These are phyloP conservation scores for Malacoctenus gilli DNA, from an alignment of 2,797 vertebrate genomes.

Conservation along the genomic window DNA sequence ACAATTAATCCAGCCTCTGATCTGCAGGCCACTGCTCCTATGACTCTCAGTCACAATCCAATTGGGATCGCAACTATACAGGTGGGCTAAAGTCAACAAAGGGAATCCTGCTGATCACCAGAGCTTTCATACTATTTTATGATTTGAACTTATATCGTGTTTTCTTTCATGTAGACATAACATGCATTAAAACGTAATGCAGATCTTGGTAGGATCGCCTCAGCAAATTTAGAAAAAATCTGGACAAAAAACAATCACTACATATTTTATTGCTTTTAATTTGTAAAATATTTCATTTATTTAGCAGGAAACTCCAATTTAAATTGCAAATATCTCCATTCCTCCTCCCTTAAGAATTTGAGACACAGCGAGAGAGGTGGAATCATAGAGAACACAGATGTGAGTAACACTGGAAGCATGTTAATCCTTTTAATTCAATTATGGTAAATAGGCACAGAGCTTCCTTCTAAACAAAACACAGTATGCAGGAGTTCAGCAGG, in stretches of 20 bases:
- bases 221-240: too few species aligned
- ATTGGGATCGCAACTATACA: conserved; percentile 56
- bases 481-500: conserved; percentile 72
- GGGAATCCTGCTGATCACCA: conserved; percentile 7
- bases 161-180: too few species aligned
- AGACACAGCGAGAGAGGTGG: conserved; percentile 57
- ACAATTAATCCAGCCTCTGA: conserved; percentile 91
- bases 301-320: conserved; percentile 27
- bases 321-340: conserved; percentile 25
- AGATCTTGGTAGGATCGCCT: too few species aligned
- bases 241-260: too few species aligned
- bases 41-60: conserved; percentile 73
- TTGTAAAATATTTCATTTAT: conserved; percentile 45
- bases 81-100: conserved; percentile 59
- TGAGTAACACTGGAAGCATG: conserved; percentile 77
- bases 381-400: conserved; percentile 76
- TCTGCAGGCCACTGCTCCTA: conserved; percentile 78
- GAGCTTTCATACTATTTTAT: background rate
- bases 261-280: conserved; percentile 4
- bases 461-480: conserved; percentile 79
- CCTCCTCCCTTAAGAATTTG: conserved; percentile 39
- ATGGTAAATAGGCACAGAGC: conserved; percentile 78
- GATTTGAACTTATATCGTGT: background rate
- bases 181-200: too few species aligned
- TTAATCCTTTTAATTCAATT: conserved; percentile 84